phyloP scores from a whole-genome alignment of 2,797 vertebrate genomes.

The Sebastes kiyomatsui region DNA sequence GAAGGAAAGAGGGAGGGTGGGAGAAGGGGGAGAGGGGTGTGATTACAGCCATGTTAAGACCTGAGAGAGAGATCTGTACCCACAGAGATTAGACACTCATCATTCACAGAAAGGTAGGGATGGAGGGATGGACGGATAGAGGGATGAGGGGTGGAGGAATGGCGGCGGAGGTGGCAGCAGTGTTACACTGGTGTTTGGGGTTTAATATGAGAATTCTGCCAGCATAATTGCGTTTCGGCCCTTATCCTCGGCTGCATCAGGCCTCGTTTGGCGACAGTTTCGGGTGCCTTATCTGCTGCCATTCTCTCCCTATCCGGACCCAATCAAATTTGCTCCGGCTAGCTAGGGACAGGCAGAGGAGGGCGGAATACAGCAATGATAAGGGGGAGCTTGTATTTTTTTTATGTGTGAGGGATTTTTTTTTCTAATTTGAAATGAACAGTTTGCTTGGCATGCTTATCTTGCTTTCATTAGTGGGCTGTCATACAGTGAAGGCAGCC shows the following conservation, averaged over 20 bases:
- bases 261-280: conserved; percentile 81
- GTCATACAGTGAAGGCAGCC: conserved; percentile 71
- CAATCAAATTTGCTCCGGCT: conserved; percentile 84
- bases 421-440: conserved; percentile 79
- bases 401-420: conserved; percentile 54
- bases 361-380: conserved; percentile 73
- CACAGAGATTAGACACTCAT: conserved; percentile 79
- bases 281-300: conserved; percentile 80
- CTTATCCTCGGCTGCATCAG: conserved; percentile 84
- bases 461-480: conserved; percentile 79
- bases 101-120: conserved; percentile 71
- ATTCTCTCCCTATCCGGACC: conserved; percentile 81
- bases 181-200: conserved; percentile 56
- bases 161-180: conserved; percentile 44
- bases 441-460: conserved; percentile 79
- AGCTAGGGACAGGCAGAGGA: conserved; percentile 70
- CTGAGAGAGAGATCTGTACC: conserved; percentile 76
- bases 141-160: conserved; percentile 44
- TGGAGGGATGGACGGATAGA: conserved; percentile 44
- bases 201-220: conserved; percentile 83
- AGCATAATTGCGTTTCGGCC: conserved; percentile 77
- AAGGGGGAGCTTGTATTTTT: conserved; percentile 68
- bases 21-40: conserved; percentile 15
- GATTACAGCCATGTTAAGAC: conserved; percentile 81
- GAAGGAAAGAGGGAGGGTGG: background rate